phyloP scores from a whole-genome alignment of 1,140 invertebrate genomes.

The Tetragnatha versicolor region DNA sequence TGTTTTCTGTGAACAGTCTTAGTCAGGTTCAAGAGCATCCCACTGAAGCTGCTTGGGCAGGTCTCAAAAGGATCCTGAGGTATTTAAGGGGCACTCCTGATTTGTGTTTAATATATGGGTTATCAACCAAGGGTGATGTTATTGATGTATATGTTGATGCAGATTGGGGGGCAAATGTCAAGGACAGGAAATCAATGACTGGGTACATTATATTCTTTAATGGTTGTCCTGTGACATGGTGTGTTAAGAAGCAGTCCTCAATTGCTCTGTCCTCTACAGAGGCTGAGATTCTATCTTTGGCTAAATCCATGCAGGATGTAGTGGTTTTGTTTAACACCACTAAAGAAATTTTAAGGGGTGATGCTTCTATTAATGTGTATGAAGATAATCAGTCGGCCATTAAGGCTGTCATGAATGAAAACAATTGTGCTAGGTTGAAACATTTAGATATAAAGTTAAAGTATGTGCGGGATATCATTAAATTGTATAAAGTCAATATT shows the following conservation, averaged over 20 bases:
- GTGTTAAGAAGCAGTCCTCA: neutral
- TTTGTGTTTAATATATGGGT: neutral
- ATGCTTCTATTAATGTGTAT: neutral
- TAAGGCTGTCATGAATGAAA: neutral
- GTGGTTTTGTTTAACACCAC: neutral
- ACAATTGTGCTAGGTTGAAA: neutral
- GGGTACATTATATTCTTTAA: neutral
- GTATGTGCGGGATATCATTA: neutral
- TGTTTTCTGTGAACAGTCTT: neutral
- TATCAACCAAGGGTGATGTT: neutral
- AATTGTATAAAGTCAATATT: neutral
- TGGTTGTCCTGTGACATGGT: neutral
- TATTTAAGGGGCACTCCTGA: neutral
- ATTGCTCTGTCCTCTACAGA: neutral
- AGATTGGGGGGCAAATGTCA: neutral
- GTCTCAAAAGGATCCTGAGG: neutral
- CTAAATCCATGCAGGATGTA: neutral
- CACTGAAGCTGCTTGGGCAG: neutral
- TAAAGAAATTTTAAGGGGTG: neutral
- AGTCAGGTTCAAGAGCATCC: neutral
- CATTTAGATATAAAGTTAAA: conserved; percentile 15
- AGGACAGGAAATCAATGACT: conserved; percentile 1
- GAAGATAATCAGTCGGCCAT: neutral
- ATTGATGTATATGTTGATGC: neutral
- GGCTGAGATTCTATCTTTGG: neutral